These are phyloP conservation scores for Apotomis betuletana DNA, from an alignment of 2,888 invertebrate species.

Conservation along the genomic window DNA sequence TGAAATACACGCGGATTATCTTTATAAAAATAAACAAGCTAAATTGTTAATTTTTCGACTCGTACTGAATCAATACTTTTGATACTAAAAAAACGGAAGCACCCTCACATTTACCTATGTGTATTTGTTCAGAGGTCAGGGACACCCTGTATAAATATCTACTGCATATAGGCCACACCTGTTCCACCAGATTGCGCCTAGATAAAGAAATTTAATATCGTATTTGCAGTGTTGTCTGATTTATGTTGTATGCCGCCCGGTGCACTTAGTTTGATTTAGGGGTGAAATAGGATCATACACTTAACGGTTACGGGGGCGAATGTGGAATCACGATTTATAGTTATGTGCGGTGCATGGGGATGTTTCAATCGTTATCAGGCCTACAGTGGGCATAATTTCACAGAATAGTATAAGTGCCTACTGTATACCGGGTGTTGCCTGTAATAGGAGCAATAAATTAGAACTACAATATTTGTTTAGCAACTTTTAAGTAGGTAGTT, in stretches of 20 bases:
- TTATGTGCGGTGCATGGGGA: constrained; percentile 11
- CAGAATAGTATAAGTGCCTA: no score
- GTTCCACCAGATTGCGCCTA: constrained; percentile 39
- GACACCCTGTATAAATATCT: constrained; percentile 14
- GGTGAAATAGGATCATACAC: constrained; percentile 40
- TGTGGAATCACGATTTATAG: constrained; percentile 26
- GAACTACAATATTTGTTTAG: no score
- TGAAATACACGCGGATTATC: no score
- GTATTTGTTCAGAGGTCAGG: no score
- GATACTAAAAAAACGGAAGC: no score
- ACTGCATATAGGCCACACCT: constrained; percentile 23
- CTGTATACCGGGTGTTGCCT: no score
- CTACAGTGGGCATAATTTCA: not conserved
- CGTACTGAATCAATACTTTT: no score
- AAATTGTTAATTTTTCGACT: no score
- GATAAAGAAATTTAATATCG: constrained; percentile 43
- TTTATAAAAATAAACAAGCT: no score
- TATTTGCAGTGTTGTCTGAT: constrained; percentile 39
- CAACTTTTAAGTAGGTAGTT: no score
- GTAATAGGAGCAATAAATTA: no score
- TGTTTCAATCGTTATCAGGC: constrained; percentile 17
- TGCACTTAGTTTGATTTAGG: constrained; percentile 42
- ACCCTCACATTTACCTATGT: no score
- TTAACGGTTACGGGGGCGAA: constrained; percentile 31
- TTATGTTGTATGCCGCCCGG: constrained; percentile 30